These are phyloP conservation scores for Heliconius eleuchia DNA, from an alignment of 1,140 invertebrate genomes.

Conservation along the genomic window DNA sequence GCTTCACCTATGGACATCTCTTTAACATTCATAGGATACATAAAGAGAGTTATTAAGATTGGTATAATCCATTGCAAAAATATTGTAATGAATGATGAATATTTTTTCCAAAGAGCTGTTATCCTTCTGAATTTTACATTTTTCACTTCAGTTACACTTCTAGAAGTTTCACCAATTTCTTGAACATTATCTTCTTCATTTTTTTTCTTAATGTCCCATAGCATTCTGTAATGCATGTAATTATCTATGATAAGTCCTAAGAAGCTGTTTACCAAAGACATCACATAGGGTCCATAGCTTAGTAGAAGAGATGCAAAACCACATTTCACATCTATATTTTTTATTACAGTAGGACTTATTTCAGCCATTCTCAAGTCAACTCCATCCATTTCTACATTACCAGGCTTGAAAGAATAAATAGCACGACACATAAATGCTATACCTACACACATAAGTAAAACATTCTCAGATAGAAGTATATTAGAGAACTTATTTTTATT, in stretches of 20 bases:
- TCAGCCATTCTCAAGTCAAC: slow-evolving; percentile 52
- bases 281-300: slow-evolving; percentile 65
- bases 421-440: slow-evolving; percentile 61
- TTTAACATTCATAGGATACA: slow-evolving; percentile 64
- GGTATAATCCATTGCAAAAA: slow-evolving; percentile 66
- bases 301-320: slow-evolving; percentile 59
- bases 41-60: slow-evolving; percentile 51
- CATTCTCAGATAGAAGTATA: slow-evolving; percentile 69
- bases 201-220: slow-evolving; percentile 51
- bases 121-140: slow-evolving; percentile 38
- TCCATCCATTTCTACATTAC: slow-evolving; percentile 46
- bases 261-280: slow-evolving; percentile 74
- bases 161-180: slow-evolving; percentile 43
- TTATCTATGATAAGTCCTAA: slow-evolving; percentile 67
- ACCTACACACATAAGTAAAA: slow-evolving; percentile 67
- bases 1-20: slow-evolving; percentile 48
- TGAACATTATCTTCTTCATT: slow-evolving; percentile 59
- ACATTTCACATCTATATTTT: slow-evolving; percentile 43
- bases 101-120: slow-evolving; percentile 51
- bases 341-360: slow-evolving; percentile 7
- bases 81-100: slow-evolving; percentile 58
- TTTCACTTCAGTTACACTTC: slow-evolving; percentile 23
- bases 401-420: slow-evolving; percentile 48
- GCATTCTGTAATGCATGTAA: slow-evolving; percentile 69
- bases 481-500: slow-evolving; percentile 47